phyloP scores from a whole-genome alignment of 2,888 invertebrate genomes.

The Bibio marci region DNA sequence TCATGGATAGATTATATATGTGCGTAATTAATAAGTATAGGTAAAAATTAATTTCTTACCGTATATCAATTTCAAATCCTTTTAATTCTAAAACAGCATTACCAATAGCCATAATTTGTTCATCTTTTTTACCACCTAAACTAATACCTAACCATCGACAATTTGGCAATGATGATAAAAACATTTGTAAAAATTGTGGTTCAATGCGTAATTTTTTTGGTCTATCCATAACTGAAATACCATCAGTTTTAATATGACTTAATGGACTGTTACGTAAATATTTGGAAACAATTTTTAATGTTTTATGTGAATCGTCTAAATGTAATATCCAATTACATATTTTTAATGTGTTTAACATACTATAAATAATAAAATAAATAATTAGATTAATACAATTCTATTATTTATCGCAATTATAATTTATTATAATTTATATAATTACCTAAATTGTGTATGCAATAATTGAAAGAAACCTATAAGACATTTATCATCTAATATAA shows the following conservation, averaged over 20 bases:
- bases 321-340: constrained; percentile 21
- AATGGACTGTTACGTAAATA: constrained; percentile 18
- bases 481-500: constrained; percentile 32
- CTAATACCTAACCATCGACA: constrained; percentile 20
- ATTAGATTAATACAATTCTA: too few relatives aligned
- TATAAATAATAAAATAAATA: constrained; percentile 5
- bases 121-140: constrained; percentile 18
- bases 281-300: constrained; percentile 17
- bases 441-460: constrained; percentile 28
- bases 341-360: constrained; percentile 18
- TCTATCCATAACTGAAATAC: constrained; percentile 18
- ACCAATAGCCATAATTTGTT: constrained; percentile 18
- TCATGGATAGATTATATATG: too few relatives aligned
- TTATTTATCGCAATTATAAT: too few relatives aligned
- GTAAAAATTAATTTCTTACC: too few relatives aligned
- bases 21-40: too few relatives aligned
- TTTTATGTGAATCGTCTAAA: constrained; percentile 18
- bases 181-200: constrained; percentile 16
- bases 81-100: constrained; percentile 19
- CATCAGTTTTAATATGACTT: constrained; percentile 20
- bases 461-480: constrained; percentile 30
- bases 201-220: constrained; percentile 17
- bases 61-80: constrained; percentile 20
- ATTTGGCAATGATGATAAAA: constrained; percentile 16
- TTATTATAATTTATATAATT: too few relatives aligned